phyloP scores from a whole-genome alignment of 2,113 vertebrate species.

The Periophthalmodon schlosseri region DNA sequence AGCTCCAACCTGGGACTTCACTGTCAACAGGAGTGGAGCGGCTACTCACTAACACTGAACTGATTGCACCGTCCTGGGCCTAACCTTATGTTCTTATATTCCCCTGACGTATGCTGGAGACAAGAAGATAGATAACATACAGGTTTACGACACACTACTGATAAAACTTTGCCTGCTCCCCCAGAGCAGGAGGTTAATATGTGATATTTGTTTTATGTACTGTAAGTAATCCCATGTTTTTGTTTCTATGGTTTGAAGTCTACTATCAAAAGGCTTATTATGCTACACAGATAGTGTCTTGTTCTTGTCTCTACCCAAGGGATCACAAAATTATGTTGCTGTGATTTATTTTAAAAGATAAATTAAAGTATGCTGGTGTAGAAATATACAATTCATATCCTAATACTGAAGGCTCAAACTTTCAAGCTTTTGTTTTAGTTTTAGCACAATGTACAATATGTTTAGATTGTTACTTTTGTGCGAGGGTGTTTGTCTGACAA shows the following conservation, averaged over 20 bases:
- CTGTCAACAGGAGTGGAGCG: constrained; percentile 46
- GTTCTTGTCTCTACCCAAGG: not conserved
- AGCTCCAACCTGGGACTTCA: constrained; percentile 46
- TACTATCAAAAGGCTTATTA: constrained; percentile 21
- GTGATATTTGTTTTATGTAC: constrained; percentile 20
- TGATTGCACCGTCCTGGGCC: constrained; percentile 20
- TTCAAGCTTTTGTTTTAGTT: not conserved
- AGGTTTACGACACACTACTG: constrained; percentile 6
- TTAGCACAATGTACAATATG: not conserved
- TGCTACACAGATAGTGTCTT: constrained; percentile 7
- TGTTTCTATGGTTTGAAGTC: constrained; percentile 7
- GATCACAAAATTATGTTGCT: not conserved
- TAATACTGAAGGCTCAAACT: not conserved
- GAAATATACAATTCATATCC: not conserved
- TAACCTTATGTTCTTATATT: constrained; percentile 27
- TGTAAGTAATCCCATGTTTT: constrained; percentile 33
- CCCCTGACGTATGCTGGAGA: constrained; percentile 17
- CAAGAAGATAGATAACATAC: not conserved
- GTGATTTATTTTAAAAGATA: not conserved
- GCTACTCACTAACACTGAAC: constrained; percentile 22
- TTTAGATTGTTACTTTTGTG: not conserved
- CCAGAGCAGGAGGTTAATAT: constrained; percentile 26
- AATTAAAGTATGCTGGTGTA: no score
- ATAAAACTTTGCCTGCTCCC: constrained; percentile 34
- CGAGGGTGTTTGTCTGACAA: not conserved